Evolutionary conservation across 2,888 invertebrate genomes (phyloP).

Genomic region (Rhagium mordax): DNA sequence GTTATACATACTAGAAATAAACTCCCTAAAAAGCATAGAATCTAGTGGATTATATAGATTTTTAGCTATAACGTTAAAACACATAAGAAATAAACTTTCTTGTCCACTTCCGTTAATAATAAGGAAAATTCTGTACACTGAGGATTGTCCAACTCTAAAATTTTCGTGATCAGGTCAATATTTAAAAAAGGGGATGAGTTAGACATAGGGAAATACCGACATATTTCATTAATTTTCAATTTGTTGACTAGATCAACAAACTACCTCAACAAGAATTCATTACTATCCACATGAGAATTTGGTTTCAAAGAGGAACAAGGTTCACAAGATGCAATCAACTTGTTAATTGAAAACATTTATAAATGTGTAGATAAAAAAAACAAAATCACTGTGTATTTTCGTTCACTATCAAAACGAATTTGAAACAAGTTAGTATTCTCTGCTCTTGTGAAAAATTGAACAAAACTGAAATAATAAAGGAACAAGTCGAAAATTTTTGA

Average conservation of each 20-base stretch:
- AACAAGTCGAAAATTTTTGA: not conserved
- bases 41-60: not conserved
- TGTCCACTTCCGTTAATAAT: not conserved
- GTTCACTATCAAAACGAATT: not conserved
- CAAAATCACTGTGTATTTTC: not conserved
- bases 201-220: not conserved
- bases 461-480: not conserved
- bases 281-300: not conserved
- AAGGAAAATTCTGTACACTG: not conserved
- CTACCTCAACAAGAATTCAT: not conserved
- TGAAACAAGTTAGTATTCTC: not conserved
- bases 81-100: not conserved
- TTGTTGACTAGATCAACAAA: not conserved
- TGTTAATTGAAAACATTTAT: not conserved
- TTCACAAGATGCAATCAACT: not conserved
- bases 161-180: not conserved
- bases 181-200: not conserved
- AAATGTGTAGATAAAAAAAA: not conserved
- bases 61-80: not conserved
- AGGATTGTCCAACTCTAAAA: not conserved
- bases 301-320: not conserved
- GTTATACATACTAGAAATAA: not conserved
- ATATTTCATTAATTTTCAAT: not conserved
- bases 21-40: not conserved
- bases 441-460: not conserved